These are phyloP conservation scores for Sebastes cheni DNA, from an alignment of 2,797 vertebrate genomes.

Conservation along the genomic window DNA sequence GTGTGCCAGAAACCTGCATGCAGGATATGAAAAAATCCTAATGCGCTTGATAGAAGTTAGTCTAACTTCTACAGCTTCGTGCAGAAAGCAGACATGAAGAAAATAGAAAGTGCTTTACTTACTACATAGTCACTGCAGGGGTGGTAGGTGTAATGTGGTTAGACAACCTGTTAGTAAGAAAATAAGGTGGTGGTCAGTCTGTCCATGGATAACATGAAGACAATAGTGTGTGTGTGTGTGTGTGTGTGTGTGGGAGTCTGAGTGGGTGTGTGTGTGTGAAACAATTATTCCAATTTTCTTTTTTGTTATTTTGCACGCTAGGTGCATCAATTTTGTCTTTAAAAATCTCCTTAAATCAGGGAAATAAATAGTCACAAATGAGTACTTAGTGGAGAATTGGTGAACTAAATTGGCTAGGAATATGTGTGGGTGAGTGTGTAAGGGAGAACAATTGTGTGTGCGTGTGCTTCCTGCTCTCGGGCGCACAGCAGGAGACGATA, in stretches of 20 bases:
- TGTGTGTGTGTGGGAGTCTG: slow-evolving; percentile 22
- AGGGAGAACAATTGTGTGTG: slow-evolving; percentile 51
- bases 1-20: slow-evolving; percentile 23
- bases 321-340: not conserved
- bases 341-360: not conserved
- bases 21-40: slow-evolving; percentile 59
- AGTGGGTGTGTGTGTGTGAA: slow-evolving; percentile 30
- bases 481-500: slow-evolving; percentile 73
- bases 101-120: not conserved
- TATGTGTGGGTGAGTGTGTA: slow-evolving; percentile 41
- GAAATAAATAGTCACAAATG: slow-evolving; percentile 27
- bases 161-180: slow-evolving; percentile 25
- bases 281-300: slow-evolving; percentile 20
- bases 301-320: not conserved
- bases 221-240: slow-evolving; percentile 13
- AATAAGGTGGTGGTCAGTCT: slow-evolving; percentile 17
- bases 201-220: slow-evolving; percentile 7
- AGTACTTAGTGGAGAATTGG: slow-evolving; percentile 32
- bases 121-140: slow-evolving; percentile 8
- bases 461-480: slow-evolving; percentile 24
- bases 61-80: slow-evolving; percentile 28
- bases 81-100: not conserved
- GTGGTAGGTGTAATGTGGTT: slow-evolving; percentile 30
- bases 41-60: slow-evolving; percentile 35
- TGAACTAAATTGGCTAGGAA: slow-evolving; percentile 55